Percentiles rank a stretch among this genome's conserved stretches.
Evolutionary conservation across 2,113 vertebrate species (phyloP).

Genomic region (Cardinalis cardinalis): DNA sequence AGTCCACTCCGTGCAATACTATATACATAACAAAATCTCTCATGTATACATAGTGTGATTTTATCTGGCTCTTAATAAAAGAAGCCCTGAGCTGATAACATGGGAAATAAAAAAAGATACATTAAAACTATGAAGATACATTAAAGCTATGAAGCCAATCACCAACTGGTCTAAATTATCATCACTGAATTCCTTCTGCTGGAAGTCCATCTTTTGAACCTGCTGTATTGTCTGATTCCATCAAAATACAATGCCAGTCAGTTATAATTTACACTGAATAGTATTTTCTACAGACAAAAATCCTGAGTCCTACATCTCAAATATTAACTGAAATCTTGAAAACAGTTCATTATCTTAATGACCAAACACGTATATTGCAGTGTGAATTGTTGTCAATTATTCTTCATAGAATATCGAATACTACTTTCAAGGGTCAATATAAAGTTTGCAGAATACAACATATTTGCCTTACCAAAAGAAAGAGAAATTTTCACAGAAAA

Average conservation of each 20-base stretch:
- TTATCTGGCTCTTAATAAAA: neutral
- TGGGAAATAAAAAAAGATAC: neutral
- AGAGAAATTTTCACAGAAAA: neutral
- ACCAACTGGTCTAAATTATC: neutral
- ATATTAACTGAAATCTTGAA: neutral
- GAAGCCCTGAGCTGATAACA: rapidly evolving
- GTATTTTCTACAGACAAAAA: neutral
- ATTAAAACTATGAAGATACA: neutral
- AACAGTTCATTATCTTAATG: neutral
- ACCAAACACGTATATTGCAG: rapidly evolving
- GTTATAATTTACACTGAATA: neutral
- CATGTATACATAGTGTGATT: neutral
- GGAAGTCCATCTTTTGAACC: neutral
- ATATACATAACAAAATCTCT: neutral
- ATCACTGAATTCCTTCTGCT: neutral
- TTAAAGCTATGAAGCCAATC: neutral
- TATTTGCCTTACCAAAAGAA: neutral
- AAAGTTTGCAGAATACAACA: neutral
- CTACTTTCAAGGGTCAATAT: neutral
- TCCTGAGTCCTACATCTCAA: neutral
- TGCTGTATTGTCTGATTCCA: neutral
- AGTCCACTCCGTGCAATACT: neutral
- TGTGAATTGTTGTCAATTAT: neutral
- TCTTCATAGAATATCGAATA: neutral
- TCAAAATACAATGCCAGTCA: neutral